Evolutionary conservation across 2,113 vertebrate species (phyloP), one percentile per base, ranked within the genome.

Genomic region (Spheniscus mendiculus): DNA sequence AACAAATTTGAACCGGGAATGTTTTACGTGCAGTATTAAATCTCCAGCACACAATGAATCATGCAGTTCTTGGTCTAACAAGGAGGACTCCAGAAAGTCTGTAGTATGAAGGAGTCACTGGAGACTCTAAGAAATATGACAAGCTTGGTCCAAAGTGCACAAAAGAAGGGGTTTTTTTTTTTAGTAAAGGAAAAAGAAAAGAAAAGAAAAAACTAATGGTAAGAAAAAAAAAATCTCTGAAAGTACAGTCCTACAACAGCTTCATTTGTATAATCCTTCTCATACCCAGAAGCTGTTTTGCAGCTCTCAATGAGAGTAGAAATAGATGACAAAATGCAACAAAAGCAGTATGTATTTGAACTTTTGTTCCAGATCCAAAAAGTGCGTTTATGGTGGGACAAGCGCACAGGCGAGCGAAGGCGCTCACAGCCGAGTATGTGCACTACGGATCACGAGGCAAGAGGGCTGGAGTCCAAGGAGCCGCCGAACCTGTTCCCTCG

Each of bases 41-140:
- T 94, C 96, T 95, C 97, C 94, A 65, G 91, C 96, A 87, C 96
- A 91, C 96, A 92, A 72, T 87, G 96, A 96, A 93, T 95, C 96
- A 80, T 32, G 52, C 65, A 67, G 76, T 72, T 66, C 90, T 91
- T 21, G 16, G 36, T 53, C 96, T 95, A 94, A 97, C 81, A 50
- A 95, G 96, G 93, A 83, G 38, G 94, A 97, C 96, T 98, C 98
- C 90, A 80, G 88, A 82, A 96, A 98, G 97, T 97, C 97, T 97
- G 97, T 95, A 87, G 91, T 56, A 91, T 32, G 80, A 59, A 89
- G 93, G 76, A 90, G 96, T 69, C 96, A 87, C 85, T 88, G 73
- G 91, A 97, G 96, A 97, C 61, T 59, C 83, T 12, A 83, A 91
- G 95, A 93, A 95, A 87, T 93, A 66, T 9, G 95, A 58, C 77